A percentile compares a stretch with the other conserved stretches of the same genome.
Conservation (phyloP, 1,140 invertebrate genomes). For the Cydia splendana region DNA sequence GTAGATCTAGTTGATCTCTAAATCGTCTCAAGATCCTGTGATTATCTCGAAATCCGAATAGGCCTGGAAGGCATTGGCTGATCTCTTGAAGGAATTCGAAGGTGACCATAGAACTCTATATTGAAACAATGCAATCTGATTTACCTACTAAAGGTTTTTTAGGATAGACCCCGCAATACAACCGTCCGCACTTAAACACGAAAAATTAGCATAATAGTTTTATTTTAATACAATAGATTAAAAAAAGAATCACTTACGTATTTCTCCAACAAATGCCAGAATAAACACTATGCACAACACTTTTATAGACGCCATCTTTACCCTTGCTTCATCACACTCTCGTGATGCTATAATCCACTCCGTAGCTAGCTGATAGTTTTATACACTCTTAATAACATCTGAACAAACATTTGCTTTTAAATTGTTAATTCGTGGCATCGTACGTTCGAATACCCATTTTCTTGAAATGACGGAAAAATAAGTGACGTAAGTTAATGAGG, state of each 20-base stretch:
- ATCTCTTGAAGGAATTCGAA: too few species aligned
- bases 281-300: slow-evolving; percentile 10
- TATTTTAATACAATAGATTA: too few species aligned
- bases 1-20: too few species aligned
- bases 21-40: too few species aligned
- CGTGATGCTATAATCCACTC: not conserved
- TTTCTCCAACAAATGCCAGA: not conserved
- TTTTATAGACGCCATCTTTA: not conserved
- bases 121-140: too few species aligned
- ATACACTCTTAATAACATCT: not conserved
- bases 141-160: too few species aligned
- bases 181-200: too few species aligned
- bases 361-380: not conserved
- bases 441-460: not conserved
- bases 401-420: slow-evolving; percentile 19
- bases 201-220: too few species aligned
- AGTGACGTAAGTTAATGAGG: not conserved
- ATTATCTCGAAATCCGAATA: too few species aligned
- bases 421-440: not conserved
- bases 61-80: too few species aligned
- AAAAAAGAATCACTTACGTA: not conserved
- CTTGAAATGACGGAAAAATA: not conserved
- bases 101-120: too few species aligned
- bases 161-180: too few species aligned
- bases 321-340: not conserved